phyloP scores from a whole-genome alignment of 1,140 invertebrate genomes.

The Neodiprion lecontei region DNA sequence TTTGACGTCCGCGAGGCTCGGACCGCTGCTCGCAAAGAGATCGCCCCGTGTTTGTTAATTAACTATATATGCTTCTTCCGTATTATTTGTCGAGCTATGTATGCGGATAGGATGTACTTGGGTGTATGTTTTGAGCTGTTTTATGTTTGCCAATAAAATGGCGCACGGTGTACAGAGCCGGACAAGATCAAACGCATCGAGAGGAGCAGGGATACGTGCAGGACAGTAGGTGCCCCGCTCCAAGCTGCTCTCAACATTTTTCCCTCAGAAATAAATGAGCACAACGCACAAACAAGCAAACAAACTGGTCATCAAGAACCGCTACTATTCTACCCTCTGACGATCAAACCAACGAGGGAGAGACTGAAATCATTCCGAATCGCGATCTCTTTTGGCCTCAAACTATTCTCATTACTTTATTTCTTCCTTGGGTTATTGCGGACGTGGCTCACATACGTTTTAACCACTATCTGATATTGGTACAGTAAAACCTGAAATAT shows the following conservation, averaged over 20 bases:
- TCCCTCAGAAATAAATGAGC: conserved; percentile 1
- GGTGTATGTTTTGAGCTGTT: background rate
- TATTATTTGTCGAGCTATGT: too few relatives aligned
- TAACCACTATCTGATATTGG: too few relatives aligned
- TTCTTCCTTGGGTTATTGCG: too few relatives aligned
- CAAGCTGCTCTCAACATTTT: background rate
- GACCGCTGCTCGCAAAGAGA: too few relatives aligned
- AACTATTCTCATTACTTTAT: too few relatives aligned
- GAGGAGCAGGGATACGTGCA: background rate
- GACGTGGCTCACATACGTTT: too few relatives aligned
- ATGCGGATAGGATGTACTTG: background rate
- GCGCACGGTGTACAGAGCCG: background rate
- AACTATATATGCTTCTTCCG: background rate
- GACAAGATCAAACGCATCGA: conserved; percentile 2
- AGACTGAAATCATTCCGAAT: too few relatives aligned
- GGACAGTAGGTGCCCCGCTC: background rate
- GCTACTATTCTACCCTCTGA: too few relatives aligned
- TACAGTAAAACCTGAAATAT: too few relatives aligned
- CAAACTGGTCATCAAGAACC: background rate
- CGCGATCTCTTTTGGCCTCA: too few relatives aligned
- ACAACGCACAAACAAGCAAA: background rate
- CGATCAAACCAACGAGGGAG: too few relatives aligned
- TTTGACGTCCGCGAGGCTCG: too few relatives aligned
- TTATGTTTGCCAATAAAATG: background rate
- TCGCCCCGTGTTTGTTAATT: background rate